Conservation (phyloP, 2,797 vertebrate species). For the Neomorphus geoffroyi region DNA sequence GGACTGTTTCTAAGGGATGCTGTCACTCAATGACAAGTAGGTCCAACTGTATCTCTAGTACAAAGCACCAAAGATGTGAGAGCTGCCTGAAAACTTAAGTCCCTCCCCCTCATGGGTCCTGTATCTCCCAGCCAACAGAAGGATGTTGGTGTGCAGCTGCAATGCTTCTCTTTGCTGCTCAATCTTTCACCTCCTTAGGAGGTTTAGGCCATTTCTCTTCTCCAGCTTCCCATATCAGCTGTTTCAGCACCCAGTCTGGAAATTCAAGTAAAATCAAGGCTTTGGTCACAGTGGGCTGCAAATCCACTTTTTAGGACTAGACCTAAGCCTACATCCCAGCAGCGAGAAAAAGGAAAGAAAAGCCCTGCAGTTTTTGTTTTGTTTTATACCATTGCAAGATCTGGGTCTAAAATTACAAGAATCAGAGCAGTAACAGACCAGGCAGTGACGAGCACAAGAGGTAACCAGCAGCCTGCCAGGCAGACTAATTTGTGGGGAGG, state of each 20-base stretch:
- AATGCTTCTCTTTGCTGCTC: background rate
- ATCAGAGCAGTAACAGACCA: background rate
- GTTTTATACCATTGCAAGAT: background rate
- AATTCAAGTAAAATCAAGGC: background rate
- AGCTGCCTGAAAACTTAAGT: background rate
- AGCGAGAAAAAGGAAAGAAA: background rate
- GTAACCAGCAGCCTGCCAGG: background rate
- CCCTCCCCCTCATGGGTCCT: background rate
- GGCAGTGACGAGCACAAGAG: background rate
- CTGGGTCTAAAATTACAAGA: background rate
- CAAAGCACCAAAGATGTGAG: background rate
- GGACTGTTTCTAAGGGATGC: background rate
- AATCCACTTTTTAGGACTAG: background rate
- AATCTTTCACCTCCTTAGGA: background rate
- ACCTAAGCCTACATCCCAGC: accelerated
- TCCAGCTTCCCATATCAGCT: accelerated
- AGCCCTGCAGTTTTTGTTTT: background rate
- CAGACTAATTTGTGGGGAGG: background rate
- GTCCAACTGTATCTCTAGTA: background rate
- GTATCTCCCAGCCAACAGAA: background rate
- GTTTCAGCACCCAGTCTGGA: background rate
- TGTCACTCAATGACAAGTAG: background rate
- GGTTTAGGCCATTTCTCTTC: background rate
- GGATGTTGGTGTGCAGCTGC: background rate
- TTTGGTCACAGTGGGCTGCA: background rate